phyloP scores from a whole-genome alignment of 92 coral and sea anemone species.

The Zoanthus gigantus region DNA sequence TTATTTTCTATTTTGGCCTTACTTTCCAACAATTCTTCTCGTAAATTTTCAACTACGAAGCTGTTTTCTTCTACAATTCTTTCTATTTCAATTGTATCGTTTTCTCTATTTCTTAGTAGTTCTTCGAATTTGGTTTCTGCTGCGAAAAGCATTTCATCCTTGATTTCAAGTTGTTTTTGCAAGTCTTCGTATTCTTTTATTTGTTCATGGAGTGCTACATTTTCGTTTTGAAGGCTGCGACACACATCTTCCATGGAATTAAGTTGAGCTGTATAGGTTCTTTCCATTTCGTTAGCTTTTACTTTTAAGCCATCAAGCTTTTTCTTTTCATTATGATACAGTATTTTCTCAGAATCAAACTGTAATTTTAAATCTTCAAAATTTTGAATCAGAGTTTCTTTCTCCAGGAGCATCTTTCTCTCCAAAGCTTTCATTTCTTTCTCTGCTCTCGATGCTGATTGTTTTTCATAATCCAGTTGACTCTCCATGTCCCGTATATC shows the following conservation, averaged over 20 bases:
- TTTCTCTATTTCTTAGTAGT: constrained; percentile 44
- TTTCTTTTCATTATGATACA: constrained; percentile 27
- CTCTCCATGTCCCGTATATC: constrained; percentile 56
- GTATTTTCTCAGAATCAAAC: constrained; percentile 41
- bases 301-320: constrained; percentile 39
- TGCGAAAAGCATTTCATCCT: constrained; percentile 44
- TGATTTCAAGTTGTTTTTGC: constrained; percentile 44
- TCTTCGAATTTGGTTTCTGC: constrained; percentile 54
- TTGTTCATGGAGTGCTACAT: constrained; percentile 40
- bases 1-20: constrained; percentile 60
- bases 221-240: constrained; percentile 38
- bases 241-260: constrained; percentile 48
- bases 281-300: constrained; percentile 46
- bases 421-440: constrained; percentile 55
- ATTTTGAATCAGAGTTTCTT: constrained; percentile 59
- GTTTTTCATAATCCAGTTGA: constrained; percentile 55
- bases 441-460: constrained; percentile 29
- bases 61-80: constrained; percentile 55
- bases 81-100: constrained; percentile 43
- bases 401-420: constrained; percentile 58
- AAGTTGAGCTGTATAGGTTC: constrained; percentile 37
- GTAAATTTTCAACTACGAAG: constrained; percentile 46
- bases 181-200: constrained; percentile 59
- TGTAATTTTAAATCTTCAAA: constrained; percentile 68
- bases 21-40: constrained; percentile 55